Evolutionary conservation across 2,797 vertebrate genomes (phyloP), one percentile per base, ranked within the genome.

Genomic region (Myoxocephalus aenaeus): DNA sequence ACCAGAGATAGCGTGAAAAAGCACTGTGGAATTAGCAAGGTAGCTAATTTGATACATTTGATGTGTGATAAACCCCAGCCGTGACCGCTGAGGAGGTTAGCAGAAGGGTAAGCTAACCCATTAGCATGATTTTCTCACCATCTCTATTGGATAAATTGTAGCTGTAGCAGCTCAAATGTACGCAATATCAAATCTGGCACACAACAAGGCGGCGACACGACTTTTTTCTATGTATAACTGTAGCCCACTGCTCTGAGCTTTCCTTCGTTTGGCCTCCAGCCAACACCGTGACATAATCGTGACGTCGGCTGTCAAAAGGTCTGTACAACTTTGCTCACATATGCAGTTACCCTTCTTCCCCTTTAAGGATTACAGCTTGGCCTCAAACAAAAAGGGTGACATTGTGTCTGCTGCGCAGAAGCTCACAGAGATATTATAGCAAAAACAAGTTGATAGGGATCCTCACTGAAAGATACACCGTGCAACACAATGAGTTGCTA

Each of bases 371-470:
- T 15, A 13, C 12, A 54, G 18, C 27, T 32, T 66, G 13, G 75
- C 51, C 12, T 10, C 17, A 56, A 22, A 70, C 7, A 17, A 68
- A 73, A 42, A 38, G 36, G 11, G 44, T 64, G 18, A 56, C 25
- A 32, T 36, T 62, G 53, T 40, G 6, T 48, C 7, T 64, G 32
- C 22, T 65, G 42, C n/a, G 27, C 61, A 79, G 70, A 74, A 72
- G n/a, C 44, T 73, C 17, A 44, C 2, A 2, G 4, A 72, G 38
- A 67, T n/a, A 68, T 38, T 12, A 34, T 38, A 42, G 11, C 22
- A 63, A 46, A 29, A 50, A 27, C 13, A 58, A 27, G 11, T 22
- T 56, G 9, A 70, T n/a, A 15, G 10, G 20, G 18, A 38, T 25
- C 53, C 17, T 57, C 25, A 65, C 22, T 20, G 13, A 77, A 68